These are phyloP conservation scores for Troides oblongomaculatus DNA, from an alignment of 2,888 invertebrate species.

Conservation along the genomic window DNA sequence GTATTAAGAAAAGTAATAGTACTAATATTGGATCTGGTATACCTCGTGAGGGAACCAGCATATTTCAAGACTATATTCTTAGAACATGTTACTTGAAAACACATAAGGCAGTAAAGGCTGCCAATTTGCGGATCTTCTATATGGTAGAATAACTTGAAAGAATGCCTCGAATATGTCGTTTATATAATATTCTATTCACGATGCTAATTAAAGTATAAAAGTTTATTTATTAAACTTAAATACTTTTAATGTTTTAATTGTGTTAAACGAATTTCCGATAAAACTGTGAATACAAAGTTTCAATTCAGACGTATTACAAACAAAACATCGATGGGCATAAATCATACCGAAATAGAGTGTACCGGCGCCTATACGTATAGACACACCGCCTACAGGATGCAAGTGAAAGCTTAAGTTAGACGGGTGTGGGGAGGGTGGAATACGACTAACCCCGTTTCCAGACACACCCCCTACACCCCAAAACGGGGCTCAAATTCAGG, in stretches of 20 bases:
- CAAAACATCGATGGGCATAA: neutral
- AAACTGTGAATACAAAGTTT: neutral
- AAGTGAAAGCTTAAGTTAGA: constrained; percentile 65
- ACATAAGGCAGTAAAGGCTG: no score
- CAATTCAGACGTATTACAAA: neutral
- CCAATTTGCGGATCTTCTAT: no score
- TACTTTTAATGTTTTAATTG: neutral
- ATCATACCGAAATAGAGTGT: neutral
- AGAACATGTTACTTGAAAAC: no score
- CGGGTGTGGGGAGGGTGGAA: constrained; percentile 43
- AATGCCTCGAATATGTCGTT: no score
- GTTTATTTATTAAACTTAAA: no score
- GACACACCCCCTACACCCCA: constrained; percentile 38
- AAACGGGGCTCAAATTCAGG: constrained; percentile 33
- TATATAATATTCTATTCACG: no score
- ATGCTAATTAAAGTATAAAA: no score
- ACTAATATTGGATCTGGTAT: no score
- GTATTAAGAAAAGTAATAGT: no score
- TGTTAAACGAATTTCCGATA: neutral
- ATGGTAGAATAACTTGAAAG: no score
- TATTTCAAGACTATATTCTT: no score
- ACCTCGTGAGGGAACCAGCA: no score
- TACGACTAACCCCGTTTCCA: constrained; percentile 71
- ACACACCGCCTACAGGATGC: constrained; percentile 65
- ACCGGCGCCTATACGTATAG: constrained; percentile 36